Percentiles rank a stretch among this genome's conserved stretches.
Conservation (phyloP, 2,888 invertebrate species). For the Chloroclysta siterata region DNA sequence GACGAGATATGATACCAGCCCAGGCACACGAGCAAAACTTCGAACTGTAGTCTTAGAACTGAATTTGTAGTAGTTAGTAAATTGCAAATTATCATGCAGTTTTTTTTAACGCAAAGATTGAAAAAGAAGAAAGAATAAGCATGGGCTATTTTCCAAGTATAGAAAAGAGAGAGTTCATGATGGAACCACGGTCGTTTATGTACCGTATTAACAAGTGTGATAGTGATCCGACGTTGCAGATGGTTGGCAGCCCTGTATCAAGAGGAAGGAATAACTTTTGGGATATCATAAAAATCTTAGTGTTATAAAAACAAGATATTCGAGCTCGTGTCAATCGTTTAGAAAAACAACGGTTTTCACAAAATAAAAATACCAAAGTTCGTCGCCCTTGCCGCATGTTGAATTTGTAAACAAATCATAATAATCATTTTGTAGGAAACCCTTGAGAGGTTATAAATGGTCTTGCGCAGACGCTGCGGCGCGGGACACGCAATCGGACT, state of each 20-base stretch:
- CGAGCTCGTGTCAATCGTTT: constrained; percentile 23
- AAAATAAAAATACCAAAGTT: constrained; percentile 61
- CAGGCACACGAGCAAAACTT: constrained; percentile 3
- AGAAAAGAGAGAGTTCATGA: neutral
- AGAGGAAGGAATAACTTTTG: too few relatives aligned
- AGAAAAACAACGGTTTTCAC: constrained; percentile 51
- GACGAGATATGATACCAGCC: constrained; percentile 34
- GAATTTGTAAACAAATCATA: constrained; percentile 71
- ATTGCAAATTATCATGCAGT: neutral
- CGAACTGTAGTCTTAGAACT: neutral
- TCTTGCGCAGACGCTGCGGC: constrained; percentile 70
- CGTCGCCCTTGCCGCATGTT: constrained; percentile 73
- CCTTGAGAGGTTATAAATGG: constrained; percentile 78
- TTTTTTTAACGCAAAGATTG: neutral
- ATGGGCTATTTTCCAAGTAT: neutral
- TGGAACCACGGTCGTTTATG: too few relatives aligned
- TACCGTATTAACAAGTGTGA: too few relatives aligned
- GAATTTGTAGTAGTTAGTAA: neutral
- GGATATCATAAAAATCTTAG: neutral
- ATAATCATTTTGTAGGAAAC: constrained; percentile 78
- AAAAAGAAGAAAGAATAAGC: neutral
- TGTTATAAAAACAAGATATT: neutral
- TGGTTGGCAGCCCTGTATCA: too few relatives aligned
- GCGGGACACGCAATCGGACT: constrained; percentile 38
- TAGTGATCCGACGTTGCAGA: too few relatives aligned